Base-by-base conservation (phyloP, 2,797 vertebrate genomes). In the Semotilus atromaculatus region DNA sequence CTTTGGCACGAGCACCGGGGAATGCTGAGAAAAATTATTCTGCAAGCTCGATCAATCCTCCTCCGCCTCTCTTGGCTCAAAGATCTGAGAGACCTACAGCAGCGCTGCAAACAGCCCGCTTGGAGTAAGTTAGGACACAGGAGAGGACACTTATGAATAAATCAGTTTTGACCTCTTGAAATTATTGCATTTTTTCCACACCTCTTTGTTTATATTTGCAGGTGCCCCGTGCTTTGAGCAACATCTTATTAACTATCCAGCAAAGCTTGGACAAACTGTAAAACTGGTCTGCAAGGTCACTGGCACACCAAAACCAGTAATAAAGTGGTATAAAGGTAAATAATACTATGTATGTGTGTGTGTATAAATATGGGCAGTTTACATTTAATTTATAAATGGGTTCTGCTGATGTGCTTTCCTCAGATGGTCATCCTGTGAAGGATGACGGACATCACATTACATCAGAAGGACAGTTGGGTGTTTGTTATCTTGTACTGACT, bases 1-100 rank as follows among this genome's bases (percentile, higher is more conserved):
- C 92, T 99, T 88, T 99, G 97, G 97, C 97, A 99, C 0, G 98
- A 99, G 78, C 96, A 98, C 29, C 95, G 99, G 70, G 98, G 98
- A 77, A 96, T 97, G 0, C 93, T 98, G 43, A 93, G 97, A 89
- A 97, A 97, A 87, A 97, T 98, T 73, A 95, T 97, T 0, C 94
- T 99, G 51, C 98, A 99, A 91, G 96, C 97, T 0, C 96, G 95
- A 4, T 97, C 98, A 0, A 90, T 97, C 13, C 93, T 96, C 85
- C 93, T 95, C 88, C 98, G 98, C 91, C 96, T 96, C 74, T 97
- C 98, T 2, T 99, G 98, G 98, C 96, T 99, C 85, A 98, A 97
- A 89, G 97, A 99, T 85, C 94, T 99, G 88, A 94, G 94, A 64
- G 96, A 97, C 76, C 95, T 99, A 21, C 97, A 98, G 92, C 97